Base-by-base conservation (phyloP, 2,797 vertebrate species). In the Poeciliopsis paucimaculata region DNA sequence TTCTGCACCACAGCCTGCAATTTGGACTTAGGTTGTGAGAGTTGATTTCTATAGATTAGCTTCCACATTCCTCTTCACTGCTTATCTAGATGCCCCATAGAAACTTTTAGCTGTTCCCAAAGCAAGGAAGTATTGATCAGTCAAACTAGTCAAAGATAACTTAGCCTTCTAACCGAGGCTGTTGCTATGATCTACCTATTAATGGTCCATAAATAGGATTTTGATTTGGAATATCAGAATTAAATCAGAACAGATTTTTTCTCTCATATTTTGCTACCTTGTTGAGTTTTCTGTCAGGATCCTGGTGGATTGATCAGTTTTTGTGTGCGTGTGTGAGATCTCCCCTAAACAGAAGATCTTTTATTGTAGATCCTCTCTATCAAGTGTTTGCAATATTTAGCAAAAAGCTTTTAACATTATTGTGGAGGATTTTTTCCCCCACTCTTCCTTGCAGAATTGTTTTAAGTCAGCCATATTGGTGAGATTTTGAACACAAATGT, bases 71-170 rank as follows among this genome's bases (percentile, higher is more conserved):
- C 76, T 81, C 77, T 75, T 88, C 82, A 82, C 66, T 80, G 78
- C 78, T 83, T 77, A 78, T 84, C 83, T 86, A 78, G 74, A 75
- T 82, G 86, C 81, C 86, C 70, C 66, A 70, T 81, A 71, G 80
- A 83, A 93, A 88, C 86, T 88, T 87, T 79, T 77, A 89, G 86
- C 90, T 51, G 84, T 87, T 89, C 86, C 84, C 77, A 76, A 76
- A 86, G 84, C 60, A 46, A 88, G 78, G 84, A 87, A 84, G 87
- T 82, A 90, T 84, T 86, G 28, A 62, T 62, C 28, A 86, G 81
- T 86, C 87, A 83, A 77, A 89, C 87, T 88, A 88, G 82, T 82
- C 88, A 90, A 89, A 93, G 83, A 86, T 87, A 89, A 85, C 87
- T 84, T 81, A 86, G 88, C n/a, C 53, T n/a, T 10, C 26, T 55